Evolutionary conservation across 2,113 vertebrate genomes (phyloP).

Genomic region (Hystrix brachyura): DNA sequence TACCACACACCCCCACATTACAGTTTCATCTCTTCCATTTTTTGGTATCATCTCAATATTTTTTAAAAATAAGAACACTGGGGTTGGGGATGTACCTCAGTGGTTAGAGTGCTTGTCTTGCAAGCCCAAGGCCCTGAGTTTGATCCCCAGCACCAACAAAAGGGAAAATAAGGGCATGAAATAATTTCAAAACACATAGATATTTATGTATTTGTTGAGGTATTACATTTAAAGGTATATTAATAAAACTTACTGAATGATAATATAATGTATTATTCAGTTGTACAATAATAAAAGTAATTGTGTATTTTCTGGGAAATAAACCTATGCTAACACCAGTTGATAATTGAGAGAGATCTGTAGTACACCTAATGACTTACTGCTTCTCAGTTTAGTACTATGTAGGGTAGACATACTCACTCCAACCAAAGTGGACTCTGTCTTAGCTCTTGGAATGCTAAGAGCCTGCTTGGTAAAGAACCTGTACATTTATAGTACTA

Average conservation of each 20-base stretch:
- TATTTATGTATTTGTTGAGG: constrained; percentile 17
- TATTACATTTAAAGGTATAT: constrained; percentile 25
- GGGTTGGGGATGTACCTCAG: too few species aligned
- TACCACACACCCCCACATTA: neutral
- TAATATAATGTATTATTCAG: neutral
- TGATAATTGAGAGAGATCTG: neutral
- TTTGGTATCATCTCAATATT: neutral
- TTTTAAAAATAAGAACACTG: neutral
- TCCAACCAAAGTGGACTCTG: neutral
- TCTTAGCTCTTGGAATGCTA: neutral
- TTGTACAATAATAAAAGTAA: constrained; percentile 21
- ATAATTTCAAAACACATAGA: neutral
- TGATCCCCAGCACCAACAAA: too few species aligned
- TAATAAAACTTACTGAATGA: neutral
- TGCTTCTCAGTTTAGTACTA: neutral
- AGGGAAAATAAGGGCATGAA: neutral
- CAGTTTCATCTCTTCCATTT: neutral
- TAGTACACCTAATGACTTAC: neutral
- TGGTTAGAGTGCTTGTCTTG: too few species aligned
- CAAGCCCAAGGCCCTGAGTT: too few species aligned
- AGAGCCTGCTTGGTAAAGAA: neutral
- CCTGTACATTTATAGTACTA: neutral
- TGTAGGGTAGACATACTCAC: neutral
- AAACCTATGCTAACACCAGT: neutral
- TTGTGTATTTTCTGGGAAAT: constrained; percentile 46